These are phyloP conservation scores for Agelastica alni DNA, from an alignment of 2,888 invertebrate species.

Conservation along the genomic window DNA sequence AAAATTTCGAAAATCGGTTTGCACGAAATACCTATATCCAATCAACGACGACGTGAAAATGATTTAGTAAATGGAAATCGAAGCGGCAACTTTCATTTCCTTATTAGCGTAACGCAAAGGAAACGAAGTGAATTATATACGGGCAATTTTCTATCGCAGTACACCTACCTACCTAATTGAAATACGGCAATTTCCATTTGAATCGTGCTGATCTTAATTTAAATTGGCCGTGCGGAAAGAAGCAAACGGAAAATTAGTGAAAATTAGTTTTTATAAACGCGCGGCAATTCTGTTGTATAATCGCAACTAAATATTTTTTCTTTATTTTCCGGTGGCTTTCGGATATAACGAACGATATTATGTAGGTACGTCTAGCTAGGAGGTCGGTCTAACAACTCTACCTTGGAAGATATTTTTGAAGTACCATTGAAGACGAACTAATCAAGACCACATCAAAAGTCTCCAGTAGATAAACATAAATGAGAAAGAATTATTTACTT, in stretches of 20 bases:
- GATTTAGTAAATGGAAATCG: slow-evolving; percentile 22
- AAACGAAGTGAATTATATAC: slow-evolving; percentile 24
- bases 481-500: no score
- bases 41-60: no score
- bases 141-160: slow-evolving; percentile 21
- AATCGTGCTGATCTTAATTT: slow-evolving; percentile 8
- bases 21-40: no score
- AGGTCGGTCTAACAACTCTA: no score
- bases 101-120: slow-evolving; percentile 14
- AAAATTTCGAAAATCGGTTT: no score
- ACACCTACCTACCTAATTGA: no score
- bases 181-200: slow-evolving; percentile 16
- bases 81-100: slow-evolving; percentile 25
- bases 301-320: slow-evolving; percentile 1
- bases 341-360: no score
- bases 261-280: slow-evolving; percentile 12
- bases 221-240: slow-evolving; percentile 8
- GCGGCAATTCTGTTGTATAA: slow-evolving; percentile 10
- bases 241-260: slow-evolving; percentile 8
- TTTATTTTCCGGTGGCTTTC: neutral
- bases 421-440: no score
- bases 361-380: no score
- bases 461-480: no score
- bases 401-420: no score
- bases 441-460: no score